Percentiles rank a stretch among this genome's conserved stretches.
phyloP scores from a whole-genome alignment of 2,113 vertebrate genomes.

The Phodopus roborovskii region DNA sequence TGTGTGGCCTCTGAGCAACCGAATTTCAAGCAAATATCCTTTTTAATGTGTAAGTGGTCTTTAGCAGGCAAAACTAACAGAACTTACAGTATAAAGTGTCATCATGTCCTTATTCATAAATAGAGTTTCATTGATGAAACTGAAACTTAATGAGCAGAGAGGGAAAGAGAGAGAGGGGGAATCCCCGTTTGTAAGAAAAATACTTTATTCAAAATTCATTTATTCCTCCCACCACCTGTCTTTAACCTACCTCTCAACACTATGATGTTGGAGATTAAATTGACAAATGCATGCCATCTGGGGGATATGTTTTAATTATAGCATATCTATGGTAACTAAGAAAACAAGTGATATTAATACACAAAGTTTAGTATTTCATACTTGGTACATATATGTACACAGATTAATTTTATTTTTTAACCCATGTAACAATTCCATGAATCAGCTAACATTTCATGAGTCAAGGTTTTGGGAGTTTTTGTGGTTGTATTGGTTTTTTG shows the following conservation, averaged over 20 bases:
- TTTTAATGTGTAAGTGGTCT: not conserved
- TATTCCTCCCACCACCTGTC: not conserved
- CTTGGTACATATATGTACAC: not conserved
- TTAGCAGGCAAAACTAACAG: conserved; percentile 25
- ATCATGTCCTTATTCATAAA: not conserved
- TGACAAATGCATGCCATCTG: not conserved
- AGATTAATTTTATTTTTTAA: not conserved
- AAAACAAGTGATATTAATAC: not conserved
- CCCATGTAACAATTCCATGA: not conserved
- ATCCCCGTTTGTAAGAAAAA: not conserved
- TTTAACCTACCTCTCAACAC: not conserved
- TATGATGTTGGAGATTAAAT: not conserved
- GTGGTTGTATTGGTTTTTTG: not conserved
- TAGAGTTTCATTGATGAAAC: conserved; percentile 49
- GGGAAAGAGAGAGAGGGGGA: not conserved
- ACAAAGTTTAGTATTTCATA: not conserved
- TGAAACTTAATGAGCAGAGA: not conserved
- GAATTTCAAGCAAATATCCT: not conserved
- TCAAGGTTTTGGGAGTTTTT: not conserved
- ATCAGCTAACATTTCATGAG: not conserved
- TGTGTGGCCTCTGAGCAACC: not conserved
- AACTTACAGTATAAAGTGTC: not conserved
- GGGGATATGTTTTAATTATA: not conserved
- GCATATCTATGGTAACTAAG: not conserved
- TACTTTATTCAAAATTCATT: too few species aligned